Evolutionary conservation across 2,888 invertebrate species (phyloP).

Genomic region (Rosalia funebris): DNA sequence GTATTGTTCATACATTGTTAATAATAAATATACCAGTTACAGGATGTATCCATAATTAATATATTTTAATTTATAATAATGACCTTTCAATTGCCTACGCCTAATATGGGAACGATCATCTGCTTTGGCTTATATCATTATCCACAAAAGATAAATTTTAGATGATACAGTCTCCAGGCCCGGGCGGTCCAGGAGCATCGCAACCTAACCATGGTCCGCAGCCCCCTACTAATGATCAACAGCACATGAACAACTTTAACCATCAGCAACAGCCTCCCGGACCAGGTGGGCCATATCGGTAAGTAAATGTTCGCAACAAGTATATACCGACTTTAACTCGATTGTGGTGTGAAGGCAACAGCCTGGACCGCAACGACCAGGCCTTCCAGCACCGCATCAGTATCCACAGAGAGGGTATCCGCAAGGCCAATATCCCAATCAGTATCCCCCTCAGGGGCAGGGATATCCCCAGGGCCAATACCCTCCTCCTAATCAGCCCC

Average conservation of each 20-base stretch:
- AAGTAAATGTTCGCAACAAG: background rate
- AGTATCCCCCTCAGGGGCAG: conserved; percentile 75
- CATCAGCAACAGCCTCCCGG: conserved; percentile 64
- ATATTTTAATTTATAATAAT: no score
- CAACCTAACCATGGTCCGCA: conserved; percentile 54
- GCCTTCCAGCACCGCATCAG: conserved; percentile 66
- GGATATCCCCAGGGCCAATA: conserved; percentile 74
- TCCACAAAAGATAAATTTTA: conserved; percentile 49
- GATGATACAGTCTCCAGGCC: conserved; percentile 68
- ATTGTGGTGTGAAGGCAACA: conserved; percentile 38
- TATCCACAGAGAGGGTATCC: conserved; percentile 76
- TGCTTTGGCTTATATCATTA: background rate
- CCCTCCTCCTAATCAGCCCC: conserved; percentile 75
- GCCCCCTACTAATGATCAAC: conserved; percentile 58
- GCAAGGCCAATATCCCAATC: conserved; percentile 73
- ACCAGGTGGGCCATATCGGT: conserved; percentile 43
- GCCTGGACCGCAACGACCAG: conserved; percentile 64
- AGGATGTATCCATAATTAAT: no score
- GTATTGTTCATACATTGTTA: no score
- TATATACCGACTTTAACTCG: background rate
- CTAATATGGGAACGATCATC: background rate
- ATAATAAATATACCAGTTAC: no score
- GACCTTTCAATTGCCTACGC: background rate
- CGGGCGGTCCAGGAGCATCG: conserved; percentile 60
- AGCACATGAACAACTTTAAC: conserved; percentile 62